These are phyloP conservation scores for Alexandromys fortis DNA, from an alignment of 2,113 vertebrate species.

Conservation along the genomic window DNA sequence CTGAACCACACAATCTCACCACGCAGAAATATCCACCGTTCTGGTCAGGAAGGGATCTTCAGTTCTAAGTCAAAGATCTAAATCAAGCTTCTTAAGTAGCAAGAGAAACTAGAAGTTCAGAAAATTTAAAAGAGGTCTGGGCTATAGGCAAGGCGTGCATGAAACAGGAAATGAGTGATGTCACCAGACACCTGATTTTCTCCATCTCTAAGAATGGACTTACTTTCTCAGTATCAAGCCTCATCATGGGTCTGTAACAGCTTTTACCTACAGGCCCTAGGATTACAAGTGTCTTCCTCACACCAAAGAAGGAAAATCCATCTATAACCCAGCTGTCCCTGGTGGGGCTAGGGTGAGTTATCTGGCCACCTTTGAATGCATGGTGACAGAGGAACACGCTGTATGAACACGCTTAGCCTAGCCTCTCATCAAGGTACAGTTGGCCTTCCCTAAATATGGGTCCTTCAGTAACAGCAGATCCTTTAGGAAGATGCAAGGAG, in stretches of 20 bases:
- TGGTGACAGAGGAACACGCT: neutral
- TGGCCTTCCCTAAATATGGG: neutral
- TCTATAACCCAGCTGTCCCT: neutral
- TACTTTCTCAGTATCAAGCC: neutral
- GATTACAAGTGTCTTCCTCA: neutral
- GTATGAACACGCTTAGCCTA: neutral
- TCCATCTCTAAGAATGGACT: neutral
- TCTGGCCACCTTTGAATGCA: neutral
- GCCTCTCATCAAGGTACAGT: neutral
- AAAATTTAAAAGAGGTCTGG: neutral
- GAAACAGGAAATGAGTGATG: neutral
- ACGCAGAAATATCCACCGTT: neutral
- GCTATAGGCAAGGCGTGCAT: neutral
- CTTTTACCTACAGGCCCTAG: neutral
- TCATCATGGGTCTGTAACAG: neutral
- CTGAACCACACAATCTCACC: neutral
- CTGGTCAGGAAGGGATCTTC: neutral
- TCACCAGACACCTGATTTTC: neutral
- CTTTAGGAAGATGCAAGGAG: neutral
- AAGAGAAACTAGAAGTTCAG: neutral
- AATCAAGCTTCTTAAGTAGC: neutral
- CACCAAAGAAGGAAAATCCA: neutral
- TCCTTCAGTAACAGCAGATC: neutral
- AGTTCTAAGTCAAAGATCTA: neutral
- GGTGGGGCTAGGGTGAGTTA: neutral